Conservation (phyloP, 2,888 invertebrate species). For the Cataglyphis altisquamis region DNA sequence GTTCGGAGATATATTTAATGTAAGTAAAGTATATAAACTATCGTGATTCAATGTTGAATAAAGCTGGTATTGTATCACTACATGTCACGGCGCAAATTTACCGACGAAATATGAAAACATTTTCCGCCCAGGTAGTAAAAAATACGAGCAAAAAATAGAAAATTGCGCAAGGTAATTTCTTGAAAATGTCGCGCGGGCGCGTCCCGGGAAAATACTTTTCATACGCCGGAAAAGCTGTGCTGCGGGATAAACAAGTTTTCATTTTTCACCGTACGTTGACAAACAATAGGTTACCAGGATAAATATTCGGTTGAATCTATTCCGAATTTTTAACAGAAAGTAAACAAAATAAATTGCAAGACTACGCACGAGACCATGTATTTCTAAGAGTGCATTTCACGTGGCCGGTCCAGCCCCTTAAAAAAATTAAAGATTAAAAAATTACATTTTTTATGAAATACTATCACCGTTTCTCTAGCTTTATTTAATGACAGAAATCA, state of each 20-base stretch:
- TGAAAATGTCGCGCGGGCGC: slow-evolving; percentile 39
- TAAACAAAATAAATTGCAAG: neutral
- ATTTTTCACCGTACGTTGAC: slow-evolving; percentile 41
- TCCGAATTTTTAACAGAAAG: neutral
- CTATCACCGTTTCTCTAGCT: neutral
- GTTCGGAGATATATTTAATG: slow-evolving; percentile 2
- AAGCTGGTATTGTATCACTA: slow-evolving; percentile 7
- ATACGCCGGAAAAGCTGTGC: slow-evolving; percentile 26
- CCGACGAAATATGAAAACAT: slow-evolving; percentile 39
- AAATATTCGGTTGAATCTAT: slow-evolving; percentile 31
- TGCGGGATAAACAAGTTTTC: slow-evolving; percentile 14
- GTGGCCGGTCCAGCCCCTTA: neutral
- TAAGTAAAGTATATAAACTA: neutral
- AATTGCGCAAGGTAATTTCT: slow-evolving; percentile 50
- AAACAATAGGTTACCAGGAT: slow-evolving; percentile 23
- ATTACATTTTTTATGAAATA: neutral
- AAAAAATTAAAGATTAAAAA: slow-evolving; percentile 2
- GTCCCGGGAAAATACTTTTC: slow-evolving; percentile 29
- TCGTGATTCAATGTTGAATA: slow-evolving; percentile 14
- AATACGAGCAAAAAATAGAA: slow-evolving; percentile 29
- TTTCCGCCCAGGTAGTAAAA: slow-evolving; percentile 39
- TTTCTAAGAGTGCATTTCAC: neutral
- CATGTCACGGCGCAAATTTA: slow-evolving; percentile 12
- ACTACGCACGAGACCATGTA: neutral
- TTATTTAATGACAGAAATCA: neutral